phyloP scores from a whole-genome alignment of 2,888 invertebrate genomes.

The Polydrusus tereticollis region DNA sequence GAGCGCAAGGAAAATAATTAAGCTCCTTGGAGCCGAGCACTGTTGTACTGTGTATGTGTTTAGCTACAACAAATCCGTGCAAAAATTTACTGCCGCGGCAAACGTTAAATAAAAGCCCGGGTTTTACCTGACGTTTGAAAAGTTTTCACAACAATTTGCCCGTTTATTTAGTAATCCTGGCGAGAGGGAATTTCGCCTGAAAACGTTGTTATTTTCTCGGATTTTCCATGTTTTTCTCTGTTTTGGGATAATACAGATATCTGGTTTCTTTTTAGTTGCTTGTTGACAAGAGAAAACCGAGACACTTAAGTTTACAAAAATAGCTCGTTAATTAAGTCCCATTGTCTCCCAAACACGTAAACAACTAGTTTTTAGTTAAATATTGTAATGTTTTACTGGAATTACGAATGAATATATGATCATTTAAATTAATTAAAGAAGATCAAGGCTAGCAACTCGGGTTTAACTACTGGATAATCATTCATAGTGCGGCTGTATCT shows the following conservation, averaged over 20 bases:
- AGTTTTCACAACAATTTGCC: background rate
- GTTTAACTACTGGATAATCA: background rate
- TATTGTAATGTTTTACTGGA: background rate
- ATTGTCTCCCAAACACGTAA: no score
- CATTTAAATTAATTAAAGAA: background rate
- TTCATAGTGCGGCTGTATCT: background rate
- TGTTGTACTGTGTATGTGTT: slow-evolving; percentile 6
- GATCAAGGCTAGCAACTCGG: background rate
- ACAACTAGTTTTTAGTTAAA: background rate
- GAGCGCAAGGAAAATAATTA: slow-evolving; percentile 5
- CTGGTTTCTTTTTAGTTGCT: background rate
- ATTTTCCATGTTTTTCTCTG: background rate
- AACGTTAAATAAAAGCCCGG: slow-evolving; percentile 1
- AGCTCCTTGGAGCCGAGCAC: slow-evolving; percentile 1
- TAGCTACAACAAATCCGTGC: slow-evolving; percentile 12
- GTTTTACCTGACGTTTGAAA: slow-evolving; percentile 1
- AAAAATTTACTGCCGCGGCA: slow-evolving; percentile 4
- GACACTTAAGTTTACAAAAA: no score
- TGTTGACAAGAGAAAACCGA: no score
- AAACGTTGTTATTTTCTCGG: slow-evolving; percentile 4
- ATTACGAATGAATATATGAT: no score
- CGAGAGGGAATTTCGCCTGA: background rate
- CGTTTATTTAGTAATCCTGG: background rate
- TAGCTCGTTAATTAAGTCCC: no score
- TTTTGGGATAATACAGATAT: background rate